Conservation (phyloP, 2,113 vertebrate genomes). For the Paralichthys olivaceus region DNA sequence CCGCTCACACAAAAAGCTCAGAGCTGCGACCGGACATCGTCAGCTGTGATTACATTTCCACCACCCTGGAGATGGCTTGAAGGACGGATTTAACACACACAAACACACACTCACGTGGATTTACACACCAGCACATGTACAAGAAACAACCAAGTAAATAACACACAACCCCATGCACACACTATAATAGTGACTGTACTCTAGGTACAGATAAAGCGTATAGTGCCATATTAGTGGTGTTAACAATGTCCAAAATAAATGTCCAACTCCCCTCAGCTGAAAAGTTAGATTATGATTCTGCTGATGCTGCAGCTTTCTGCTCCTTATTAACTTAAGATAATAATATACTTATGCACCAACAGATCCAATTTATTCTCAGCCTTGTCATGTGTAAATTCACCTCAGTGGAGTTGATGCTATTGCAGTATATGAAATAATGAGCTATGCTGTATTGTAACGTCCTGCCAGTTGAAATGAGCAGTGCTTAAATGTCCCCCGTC, state of each 20-base stretch:
- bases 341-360: slow-evolving; percentile 31
- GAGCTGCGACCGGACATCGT: slow-evolving; percentile 27
- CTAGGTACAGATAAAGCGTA: background rate
- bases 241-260: background rate
- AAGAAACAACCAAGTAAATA: background rate
- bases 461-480: slow-evolving; percentile 14
- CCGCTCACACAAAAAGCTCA: slow-evolving; percentile 31
- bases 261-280: background rate
- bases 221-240: background rate
- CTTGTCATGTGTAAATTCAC: slow-evolving; percentile 33
- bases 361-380: slow-evolving; percentile 13
- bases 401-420: slow-evolving; percentile 13
- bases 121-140: background rate
- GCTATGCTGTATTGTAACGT: slow-evolving; percentile 8
- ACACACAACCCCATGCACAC: background rate
- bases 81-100: slow-evolving; percentile 22
- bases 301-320: slow-evolving; percentile 32
- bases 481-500: background rate
- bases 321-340: slow-evolving; percentile 21
- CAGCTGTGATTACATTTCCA: slow-evolving; percentile 41
- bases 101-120: background rate
- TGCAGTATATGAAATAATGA: slow-evolving; percentile 38
- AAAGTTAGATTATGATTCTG: slow-evolving; percentile 11
- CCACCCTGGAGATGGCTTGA: slow-evolving; percentile 16
- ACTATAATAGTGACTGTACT: background rate